Evolutionary conservation across 2,113 vertebrate genomes (phyloP).

Genomic region (Sinocyclocheilus anshuiensis): DNA sequence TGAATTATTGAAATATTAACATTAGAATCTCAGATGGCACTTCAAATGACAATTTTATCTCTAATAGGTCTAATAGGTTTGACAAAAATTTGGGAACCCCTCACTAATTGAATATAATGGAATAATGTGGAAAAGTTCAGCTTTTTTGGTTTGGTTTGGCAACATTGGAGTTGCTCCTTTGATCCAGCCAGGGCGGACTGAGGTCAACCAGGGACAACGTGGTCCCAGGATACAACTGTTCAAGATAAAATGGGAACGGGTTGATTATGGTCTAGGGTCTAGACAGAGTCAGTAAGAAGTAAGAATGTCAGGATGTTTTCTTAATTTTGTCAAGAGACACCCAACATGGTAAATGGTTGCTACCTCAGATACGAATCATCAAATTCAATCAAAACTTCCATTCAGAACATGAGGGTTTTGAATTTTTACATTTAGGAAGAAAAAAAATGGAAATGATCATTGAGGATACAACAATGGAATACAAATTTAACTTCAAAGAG

Average conservation of each 20-base stretch:
- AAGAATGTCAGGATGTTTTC: background rate
- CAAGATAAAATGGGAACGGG: background rate
- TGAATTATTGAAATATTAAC: background rate
- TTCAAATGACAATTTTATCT: too few relatives aligned
- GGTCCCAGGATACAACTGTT: background rate
- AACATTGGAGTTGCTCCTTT: background rate
- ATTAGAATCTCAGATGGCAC: too few relatives aligned
- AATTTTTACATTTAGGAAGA: background rate
- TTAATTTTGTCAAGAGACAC: conserved; percentile 6
- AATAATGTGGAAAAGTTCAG: background rate
- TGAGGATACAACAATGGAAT: conserved; percentile 52
- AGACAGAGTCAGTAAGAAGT: background rate
- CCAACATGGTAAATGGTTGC: background rate
- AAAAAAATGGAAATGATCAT: conserved; percentile 41
- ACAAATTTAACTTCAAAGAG: conserved; percentile 63
- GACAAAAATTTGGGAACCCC: background rate
- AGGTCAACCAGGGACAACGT: background rate
- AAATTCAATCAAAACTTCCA: conserved; percentile 28
- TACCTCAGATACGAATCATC: conserved; percentile 32
- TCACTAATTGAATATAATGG: background rate
- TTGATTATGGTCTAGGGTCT: background rate
- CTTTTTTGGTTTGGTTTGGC: background rate
- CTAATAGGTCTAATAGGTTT: too few relatives aligned
- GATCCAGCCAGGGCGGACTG: background rate
- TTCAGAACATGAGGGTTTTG: background rate